Evolutionary conservation across 1,140 invertebrate species (phyloP), one percentile per base, ranked within the genome.

Genomic region (Ooceraea biroi): DNA sequence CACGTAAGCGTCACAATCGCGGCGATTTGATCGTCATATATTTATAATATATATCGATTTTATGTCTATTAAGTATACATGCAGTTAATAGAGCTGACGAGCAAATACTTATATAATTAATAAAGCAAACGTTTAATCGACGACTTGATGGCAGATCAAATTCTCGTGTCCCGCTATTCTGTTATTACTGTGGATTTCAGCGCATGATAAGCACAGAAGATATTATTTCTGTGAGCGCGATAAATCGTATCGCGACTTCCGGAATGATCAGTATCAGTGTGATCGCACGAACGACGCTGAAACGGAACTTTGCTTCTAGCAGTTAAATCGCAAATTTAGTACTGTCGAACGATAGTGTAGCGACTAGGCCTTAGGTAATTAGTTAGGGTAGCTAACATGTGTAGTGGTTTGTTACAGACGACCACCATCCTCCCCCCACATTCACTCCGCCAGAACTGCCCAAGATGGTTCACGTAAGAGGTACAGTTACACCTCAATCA

Each of bases 401-500:
- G 95, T 96, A 96, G 96, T 95, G 95, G 94, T 96, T 96, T 97
- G 97, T 97, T 97, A 96, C 97, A 98, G 97, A 98, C 97, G 97
- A 98, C 95, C 97, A 97, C 96, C 97, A 98, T 96, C 97, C 97
- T 96, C 97, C 97, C 95, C 97, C 97, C 95, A 98, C 97, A 95
- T 98, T 98, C 96, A 98, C 98, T 95, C 97, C 98, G 96, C 98
- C 98, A 96, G 98, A 98, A 97, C 97, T 98, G 96, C 98, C 98
- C 95, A 98, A 98, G 97, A 97, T 98, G 97, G 97, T 98, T 96
- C 98, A 98, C 97, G 96, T 98, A 95, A 96, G 97, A 98, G 97
- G 97, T 98, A 98, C 95, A 95, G 94, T 93, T 91, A 92, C 88
- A 93, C 93, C 94, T 93, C 93, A 92, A 90, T 93, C 91, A 93